phyloP scores from a whole-genome alignment of 2,797 vertebrate species.

The Cetoscarus ocellatus region DNA sequence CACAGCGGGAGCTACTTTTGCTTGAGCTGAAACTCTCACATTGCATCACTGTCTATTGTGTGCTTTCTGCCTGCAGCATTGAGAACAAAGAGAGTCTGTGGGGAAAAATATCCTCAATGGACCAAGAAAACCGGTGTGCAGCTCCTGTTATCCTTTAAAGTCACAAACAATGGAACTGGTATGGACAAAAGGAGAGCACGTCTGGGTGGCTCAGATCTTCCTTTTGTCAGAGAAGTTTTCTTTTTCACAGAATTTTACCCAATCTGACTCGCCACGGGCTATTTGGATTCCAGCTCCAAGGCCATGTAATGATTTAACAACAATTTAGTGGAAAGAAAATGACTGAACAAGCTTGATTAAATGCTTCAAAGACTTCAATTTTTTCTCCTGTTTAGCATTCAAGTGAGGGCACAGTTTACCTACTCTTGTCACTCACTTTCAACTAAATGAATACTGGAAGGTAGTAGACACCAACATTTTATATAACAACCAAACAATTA shows the following conservation, averaged over 20 bases:
- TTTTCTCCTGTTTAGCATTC: conserved; percentile 2
- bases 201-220: conserved; percentile 54
- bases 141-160: conserved; percentile 74
- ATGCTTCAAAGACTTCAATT: conserved; percentile 42
- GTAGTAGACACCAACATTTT: conserved; percentile 19
- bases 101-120: conserved; percentile 65
- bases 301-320: conserved; percentile 12
- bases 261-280: conserved; percentile 14
- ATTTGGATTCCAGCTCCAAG: conserved; percentile 38
- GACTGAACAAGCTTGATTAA: neutral
- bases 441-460: neutral
- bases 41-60: conserved; percentile 77
- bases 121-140: conserved; percentile 64
- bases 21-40: conserved; percentile 59
- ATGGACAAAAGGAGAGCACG: conserved; percentile 65
- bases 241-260: conserved; percentile 50
- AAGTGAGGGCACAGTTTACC: conserved; percentile 12
- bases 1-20: conserved; percentile 55
- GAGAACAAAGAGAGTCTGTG: conserved; percentile 72
- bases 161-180: conserved; percentile 72
- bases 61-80: conserved; percentile 59
- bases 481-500: conserved; percentile 21
- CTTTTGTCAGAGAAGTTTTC: conserved; percentile 46
- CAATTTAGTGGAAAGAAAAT: conserved; percentile 22
- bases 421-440: conserved; percentile 17